Evolutionary conservation across 2,113 vertebrate species (phyloP), one percentile per base, ranked within the genome.

Genomic region (Lethenteron reissneri): DNA sequence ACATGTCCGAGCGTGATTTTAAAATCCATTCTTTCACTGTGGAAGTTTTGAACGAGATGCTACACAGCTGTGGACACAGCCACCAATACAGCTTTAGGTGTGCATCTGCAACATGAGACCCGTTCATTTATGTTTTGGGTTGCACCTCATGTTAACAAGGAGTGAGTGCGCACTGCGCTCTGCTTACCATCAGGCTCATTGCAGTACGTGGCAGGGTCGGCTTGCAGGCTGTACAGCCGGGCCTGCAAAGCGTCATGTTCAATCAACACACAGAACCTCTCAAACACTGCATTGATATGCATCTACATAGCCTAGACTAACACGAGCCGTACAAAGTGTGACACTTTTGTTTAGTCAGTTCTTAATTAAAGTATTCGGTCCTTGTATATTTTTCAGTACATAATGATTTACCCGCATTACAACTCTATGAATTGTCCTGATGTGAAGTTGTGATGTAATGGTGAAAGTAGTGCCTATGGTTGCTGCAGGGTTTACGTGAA

Each of bases 171-270:
- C 41, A 41, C 6, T 41, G 41, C 41, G 41, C 41, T 41, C 79
- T 9, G 78, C 59, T 74, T 75, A 96, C 94, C 94, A 17, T 97
- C 94, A 3, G 92, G 91, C 75, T 99, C 92, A 0, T 97, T 99
- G 86, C 94, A 99, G 82, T 99, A 99, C 9, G 94, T 99, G 13
- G 90, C 92, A 0, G 92, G 94, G 74, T 99, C 92, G 1, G 92
- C 92, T 79, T 97, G 94, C 70, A 97, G 82, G 79, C 85, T 89
- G 80, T 99, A 99, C 71, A 99, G 87, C 56, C 92, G 94, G 72
- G 94, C 91, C 94, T 99, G 75, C 62, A 76, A 78, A 76, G 70
- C 71, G 71, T 56, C 19, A 41, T 25, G 25, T 21, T 58, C 14
- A 25, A 8, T 12, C 11, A 11, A 58, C 13, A 3, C 1, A 17